Base-by-base conservation (phyloP, 2,797 vertebrate species). In the Halcyon badia region DNA sequence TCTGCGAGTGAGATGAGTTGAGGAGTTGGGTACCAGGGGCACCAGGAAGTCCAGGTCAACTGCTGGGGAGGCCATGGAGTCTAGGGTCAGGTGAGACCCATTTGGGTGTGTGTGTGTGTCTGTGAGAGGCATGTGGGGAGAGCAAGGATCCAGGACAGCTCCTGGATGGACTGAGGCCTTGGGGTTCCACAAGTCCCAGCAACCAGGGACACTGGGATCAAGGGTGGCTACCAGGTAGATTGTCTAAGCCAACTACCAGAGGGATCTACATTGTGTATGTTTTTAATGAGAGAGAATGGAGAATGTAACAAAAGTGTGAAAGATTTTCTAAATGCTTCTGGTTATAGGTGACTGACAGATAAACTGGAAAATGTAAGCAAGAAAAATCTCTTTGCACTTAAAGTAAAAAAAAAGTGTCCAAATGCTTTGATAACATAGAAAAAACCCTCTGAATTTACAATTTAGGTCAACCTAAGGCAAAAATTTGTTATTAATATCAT, bases 111-210 rank as follows among this genome's bases (percentile, higher is more conserved):
- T 44, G 37, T 44, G 30, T 35, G 11, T 28, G 21, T 24, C 12
- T 33, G 41, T 31, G 48, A 13, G 37, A 61, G 30, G 28, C n/a
- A 37, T 0, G 0, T 10, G 10, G 19, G 26, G n/a, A 66, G 5
- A 68, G 19, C 1, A 1, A 60, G n/a, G 37, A 31, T 37, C 15
- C 10, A n/a, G 37, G 6, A 26, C 18, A 44, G 18, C 25, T 56
- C 11, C 33, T 35, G 35, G 49, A 6, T 18, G 49, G 28, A 21
- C 39, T 30, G 24, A 39, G 37, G 24, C 26, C 28, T 57, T 2
- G 12, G 37, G 35, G 22, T 26, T 24, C 31, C 18, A 10, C 14
- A 5, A 21, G 49, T 33, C 14, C 30, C 17, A 61, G 56, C 18
- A 70, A 19, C 14, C 31, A n/a, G 30, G 24, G 46, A 65, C 22